Conservation (phyloP, 2,113 vertebrate genomes). For the Protobothrops mucrosquamatus region DNA sequence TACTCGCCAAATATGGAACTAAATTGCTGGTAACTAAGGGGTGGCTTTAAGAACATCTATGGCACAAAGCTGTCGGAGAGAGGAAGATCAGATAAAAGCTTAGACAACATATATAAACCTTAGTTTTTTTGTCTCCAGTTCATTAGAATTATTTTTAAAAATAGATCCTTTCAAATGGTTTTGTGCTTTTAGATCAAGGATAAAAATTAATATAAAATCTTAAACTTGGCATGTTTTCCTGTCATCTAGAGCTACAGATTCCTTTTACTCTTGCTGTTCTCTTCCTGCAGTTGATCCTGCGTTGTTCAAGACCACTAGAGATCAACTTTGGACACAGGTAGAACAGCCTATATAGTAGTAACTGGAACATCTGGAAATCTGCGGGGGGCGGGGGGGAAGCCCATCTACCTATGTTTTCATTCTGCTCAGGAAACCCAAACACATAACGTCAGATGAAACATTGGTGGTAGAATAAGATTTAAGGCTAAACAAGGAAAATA, state of each 20-base stretch:
- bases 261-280: too few relatives aligned
- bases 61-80: background rate
- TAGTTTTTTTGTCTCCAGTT: background rate
- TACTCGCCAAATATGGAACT: background rate
- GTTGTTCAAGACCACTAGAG: background rate
- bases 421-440: background rate
- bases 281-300: too few relatives aligned
- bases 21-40: background rate
- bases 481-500: background rate
- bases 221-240: background rate
- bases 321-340: background rate
- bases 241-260: background rate
- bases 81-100: background rate
- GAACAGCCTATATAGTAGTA: background rate
- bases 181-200: background rate
- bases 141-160: background rate
- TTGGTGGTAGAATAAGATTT: background rate
- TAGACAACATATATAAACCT: background rate
- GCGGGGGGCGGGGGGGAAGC: accelerated
- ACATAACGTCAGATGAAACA: background rate
- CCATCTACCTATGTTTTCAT: background rate
- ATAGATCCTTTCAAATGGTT: background rate
- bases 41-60: background rate
- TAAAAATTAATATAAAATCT: background rate
- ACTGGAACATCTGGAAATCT: background rate